Conservation (phyloP, 2,797 vertebrate species). For the Thaleichthys pacificus region DNA sequence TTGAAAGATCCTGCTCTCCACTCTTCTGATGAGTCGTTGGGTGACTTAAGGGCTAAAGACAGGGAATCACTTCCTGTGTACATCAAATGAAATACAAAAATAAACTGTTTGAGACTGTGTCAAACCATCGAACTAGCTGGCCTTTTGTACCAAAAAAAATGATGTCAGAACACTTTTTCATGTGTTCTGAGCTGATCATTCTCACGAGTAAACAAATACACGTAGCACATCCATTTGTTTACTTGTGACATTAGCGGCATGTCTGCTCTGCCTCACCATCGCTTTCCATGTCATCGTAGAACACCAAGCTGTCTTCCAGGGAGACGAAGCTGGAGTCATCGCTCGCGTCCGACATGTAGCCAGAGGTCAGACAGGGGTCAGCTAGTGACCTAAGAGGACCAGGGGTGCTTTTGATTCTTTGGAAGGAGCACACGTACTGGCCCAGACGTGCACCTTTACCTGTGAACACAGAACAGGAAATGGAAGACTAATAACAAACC, state of each 20-base stretch:
- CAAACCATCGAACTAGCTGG: too few relatives aligned
- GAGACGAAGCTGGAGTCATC: conserved; percentile 80
- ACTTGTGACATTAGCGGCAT: background rate
- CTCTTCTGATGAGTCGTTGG: conserved; percentile 78
- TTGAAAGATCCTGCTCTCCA: conserved; percentile 62
- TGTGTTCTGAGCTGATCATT: background rate
- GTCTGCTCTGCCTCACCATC: conserved; percentile 74
- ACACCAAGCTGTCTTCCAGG: conserved; percentile 75
- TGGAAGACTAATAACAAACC: background rate
- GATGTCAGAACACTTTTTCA: too few relatives aligned
- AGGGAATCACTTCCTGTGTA: conserved; percentile 82
- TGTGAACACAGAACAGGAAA: conserved; percentile 40
- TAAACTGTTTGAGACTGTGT: too few relatives aligned
- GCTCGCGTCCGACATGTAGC: conserved; percentile 81
- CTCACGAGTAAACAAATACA: background rate
- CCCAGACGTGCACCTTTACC: conserved; percentile 81
- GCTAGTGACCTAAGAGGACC: conserved; percentile 55
- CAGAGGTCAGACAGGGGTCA: conserved; percentile 70
- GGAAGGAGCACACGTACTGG: conserved; percentile 79
- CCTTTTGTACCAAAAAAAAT: background rate
- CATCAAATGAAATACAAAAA: background rate
- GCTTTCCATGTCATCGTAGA: conserved; percentile 84
- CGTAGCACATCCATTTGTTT: background rate
- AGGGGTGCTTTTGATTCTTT: conserved; percentile 68
- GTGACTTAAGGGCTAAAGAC: conserved; percentile 66